Conservation (phyloP, 2,113 vertebrate species). For the Aramus guarauna region DNA sequence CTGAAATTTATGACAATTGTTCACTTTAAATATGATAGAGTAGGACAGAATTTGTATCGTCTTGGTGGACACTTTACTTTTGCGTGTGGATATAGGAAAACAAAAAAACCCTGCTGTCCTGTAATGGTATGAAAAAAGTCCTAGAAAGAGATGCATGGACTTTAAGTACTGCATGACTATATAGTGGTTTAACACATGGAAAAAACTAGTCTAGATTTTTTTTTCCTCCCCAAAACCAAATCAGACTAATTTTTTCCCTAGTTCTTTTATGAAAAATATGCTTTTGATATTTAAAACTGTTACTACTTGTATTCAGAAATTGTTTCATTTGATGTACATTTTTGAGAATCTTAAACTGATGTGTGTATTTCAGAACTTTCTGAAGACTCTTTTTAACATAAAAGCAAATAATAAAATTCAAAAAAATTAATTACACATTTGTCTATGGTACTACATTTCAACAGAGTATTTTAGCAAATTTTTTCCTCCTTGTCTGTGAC, state of each 20-base stretch:
- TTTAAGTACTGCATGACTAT: neutral
- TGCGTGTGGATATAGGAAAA: neutral
- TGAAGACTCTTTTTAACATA: neutral
- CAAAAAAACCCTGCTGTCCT: neutral
- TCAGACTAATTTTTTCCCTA: neutral
- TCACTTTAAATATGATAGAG: neutral
- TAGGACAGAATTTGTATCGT: neutral
- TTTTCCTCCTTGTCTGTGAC: neutral
- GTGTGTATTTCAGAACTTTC: neutral
- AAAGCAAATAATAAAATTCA: neutral
- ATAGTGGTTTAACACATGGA: neutral
- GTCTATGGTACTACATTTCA: neutral
- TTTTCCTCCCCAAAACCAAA: neutral
- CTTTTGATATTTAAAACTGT: neutral
- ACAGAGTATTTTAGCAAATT: neutral
- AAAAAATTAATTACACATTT: neutral
- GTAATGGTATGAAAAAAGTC: neutral
- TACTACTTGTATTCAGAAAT: neutral
- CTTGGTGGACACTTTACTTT: neutral
- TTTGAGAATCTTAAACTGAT: neutral
- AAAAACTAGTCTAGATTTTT: neutral
- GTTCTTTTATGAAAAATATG: neutral
- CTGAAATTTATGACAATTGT: neutral
- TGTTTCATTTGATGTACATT: neutral
- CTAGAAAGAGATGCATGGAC: neutral